Conservation (phyloP, 1,140 invertebrate species). For the Trichoplusia ni region DNA sequence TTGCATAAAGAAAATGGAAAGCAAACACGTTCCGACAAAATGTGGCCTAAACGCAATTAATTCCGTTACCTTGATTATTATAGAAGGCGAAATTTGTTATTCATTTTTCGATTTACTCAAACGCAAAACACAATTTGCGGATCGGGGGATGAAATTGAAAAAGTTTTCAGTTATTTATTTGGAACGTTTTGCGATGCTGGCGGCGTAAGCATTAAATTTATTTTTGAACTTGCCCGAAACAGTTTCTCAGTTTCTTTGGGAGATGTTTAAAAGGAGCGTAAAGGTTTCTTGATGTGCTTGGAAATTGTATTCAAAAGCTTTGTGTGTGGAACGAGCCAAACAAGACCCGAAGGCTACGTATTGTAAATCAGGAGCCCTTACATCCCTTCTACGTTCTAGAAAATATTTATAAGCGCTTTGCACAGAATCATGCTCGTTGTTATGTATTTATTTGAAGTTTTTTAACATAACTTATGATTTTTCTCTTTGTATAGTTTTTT, state of each 20-base stretch:
- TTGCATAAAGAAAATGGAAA: constrained; percentile 42
- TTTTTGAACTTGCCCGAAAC: constrained; percentile 38
- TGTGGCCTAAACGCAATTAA: constrained; percentile 60
- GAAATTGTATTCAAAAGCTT: neutral
- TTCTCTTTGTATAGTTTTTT: too few relatives aligned
- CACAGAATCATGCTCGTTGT: too few relatives aligned
- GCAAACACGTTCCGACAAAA: constrained; percentile 37
- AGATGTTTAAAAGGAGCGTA: neutral
- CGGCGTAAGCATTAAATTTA: constrained; percentile 59
- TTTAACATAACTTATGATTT: too few relatives aligned
- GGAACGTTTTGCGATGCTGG: constrained; percentile 54
- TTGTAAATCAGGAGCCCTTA: too few relatives aligned
- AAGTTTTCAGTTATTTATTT: constrained; percentile 79
- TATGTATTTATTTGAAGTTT: too few relatives aligned
- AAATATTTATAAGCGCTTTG: too few relatives aligned
- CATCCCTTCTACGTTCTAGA: too few relatives aligned
- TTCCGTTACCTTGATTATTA: constrained; percentile 66
- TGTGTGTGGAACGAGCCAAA: neutral
- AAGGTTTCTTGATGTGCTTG: neutral
- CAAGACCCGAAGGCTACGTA: neutral
- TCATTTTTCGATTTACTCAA: constrained; percentile 75
- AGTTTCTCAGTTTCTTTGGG: neutral
- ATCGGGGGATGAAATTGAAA: constrained; percentile 75
- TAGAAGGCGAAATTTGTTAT: constrained; percentile 72
- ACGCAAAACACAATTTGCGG: constrained; percentile 76